Conservation (phyloP, 2,113 vertebrate genomes). For the Macaca nemestrina region DNA sequence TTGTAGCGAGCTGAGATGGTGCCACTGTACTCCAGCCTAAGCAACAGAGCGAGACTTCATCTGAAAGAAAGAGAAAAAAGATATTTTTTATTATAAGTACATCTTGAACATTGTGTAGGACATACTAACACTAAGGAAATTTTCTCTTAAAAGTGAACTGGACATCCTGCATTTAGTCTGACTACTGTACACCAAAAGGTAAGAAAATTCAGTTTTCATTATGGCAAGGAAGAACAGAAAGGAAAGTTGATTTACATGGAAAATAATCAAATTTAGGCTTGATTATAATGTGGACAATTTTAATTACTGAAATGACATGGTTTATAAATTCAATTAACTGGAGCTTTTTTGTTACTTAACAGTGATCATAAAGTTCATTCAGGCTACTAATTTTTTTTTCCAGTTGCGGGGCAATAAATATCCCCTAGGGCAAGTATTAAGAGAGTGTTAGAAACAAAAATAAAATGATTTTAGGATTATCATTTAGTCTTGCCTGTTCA, state of each 20-base stretch:
- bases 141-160: neutral
- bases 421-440: neutral
- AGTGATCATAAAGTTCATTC: neutral
- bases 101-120: neutral
- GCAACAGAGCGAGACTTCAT: too few relatives aligned
- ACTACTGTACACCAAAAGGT: fast-evolving
- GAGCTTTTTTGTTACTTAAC: neutral
- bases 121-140: neutral
- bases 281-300: neutral
- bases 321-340: neutral
- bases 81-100: neutral
- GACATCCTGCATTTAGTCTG: neutral
- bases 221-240: neutral
- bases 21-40: too few relatives aligned
- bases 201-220: neutral
- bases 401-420: neutral
- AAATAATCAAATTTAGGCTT: neutral
- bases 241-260: neutral
- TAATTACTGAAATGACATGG: constrained; percentile 13
- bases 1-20: too few relatives aligned
- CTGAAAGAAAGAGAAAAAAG: neutral
- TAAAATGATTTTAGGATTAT: neutral
- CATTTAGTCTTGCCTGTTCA: neutral
- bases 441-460: neutral
- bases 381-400: neutral